Evolutionary conservation across 1,140 invertebrate species (phyloP), one percentile per base, ranked within the genome.

Genomic region (Drosophila pseudoananassae): DNA sequence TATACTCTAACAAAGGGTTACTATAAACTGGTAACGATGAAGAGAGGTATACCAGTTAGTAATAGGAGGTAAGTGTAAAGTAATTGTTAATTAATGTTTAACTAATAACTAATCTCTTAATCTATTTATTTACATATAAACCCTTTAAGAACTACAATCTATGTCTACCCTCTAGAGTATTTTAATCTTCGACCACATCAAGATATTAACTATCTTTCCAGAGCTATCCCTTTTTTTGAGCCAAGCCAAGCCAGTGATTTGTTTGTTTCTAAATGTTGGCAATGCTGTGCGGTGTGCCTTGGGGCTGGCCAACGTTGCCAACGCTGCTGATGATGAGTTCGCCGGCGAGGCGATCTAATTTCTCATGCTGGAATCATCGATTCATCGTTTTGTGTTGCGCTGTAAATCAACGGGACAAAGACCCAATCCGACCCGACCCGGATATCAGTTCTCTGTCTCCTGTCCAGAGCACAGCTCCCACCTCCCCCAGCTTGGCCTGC

Each of bases 311-410:
- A 52, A 43, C 40, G 52, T 71, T 64, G 63, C 55, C 61, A 54
- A 36, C 38, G 59, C 61, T 50, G 76, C 74, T 72, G 83, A 88
- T 88, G 83, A 87, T 87, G 78, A 78, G 68, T 85, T 53, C 46
- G 54, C 68, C 49, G 58, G 70, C 63, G 68, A 77, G 47, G 79
- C 66, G 78, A 83, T 88, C 83, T 88, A 89, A 88, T 88, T 88
- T 88, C 83, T 88, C 83, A 88, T 88, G 78, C 70, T 66, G 84
- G 54, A 88, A 88, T 88, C 83, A 88, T 88, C 83, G 83, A 88
- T 88, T 88, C 83, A 88, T 88, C 84, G 83, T 88, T 88, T 88
- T 83, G 76, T 77, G 59, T 53, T 68, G 64, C 51, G 51, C 65
- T 74, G 83, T 83, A 83, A 79, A 88, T 88, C 80, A 88, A 87